Percentiles rank a stretch among this genome's conserved stretches.
phyloP scores from a whole-genome alignment of 2,888 invertebrate genomes.

The Drosophila heteroneura region DNA sequence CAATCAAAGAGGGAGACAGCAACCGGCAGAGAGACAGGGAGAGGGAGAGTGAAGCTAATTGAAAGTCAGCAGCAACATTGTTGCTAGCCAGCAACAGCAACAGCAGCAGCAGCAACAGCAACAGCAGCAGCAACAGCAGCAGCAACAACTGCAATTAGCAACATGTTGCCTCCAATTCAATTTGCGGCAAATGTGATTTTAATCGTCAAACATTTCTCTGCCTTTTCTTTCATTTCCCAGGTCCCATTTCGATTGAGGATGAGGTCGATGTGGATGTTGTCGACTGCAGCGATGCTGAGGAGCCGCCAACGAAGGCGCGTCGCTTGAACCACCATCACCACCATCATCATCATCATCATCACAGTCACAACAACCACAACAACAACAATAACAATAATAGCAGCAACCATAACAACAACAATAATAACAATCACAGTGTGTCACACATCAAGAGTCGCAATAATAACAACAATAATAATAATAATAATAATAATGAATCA shows the following conservation, averaged over 20 bases:
- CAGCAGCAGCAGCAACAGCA: neutral
- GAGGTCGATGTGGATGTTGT: slow-evolving; percentile 90
- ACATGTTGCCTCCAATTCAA: slow-evolving; percentile 47
- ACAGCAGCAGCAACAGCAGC: neutral
- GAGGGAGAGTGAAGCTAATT: slow-evolving; percentile 10
- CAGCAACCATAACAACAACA: slow-evolving; percentile 52
- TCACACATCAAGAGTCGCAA: slow-evolving; percentile 59
- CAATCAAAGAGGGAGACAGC: neutral
- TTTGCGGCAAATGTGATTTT: slow-evolving; percentile 29
- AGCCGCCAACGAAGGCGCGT: slow-evolving; percentile 83
- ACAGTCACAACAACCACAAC: slow-evolving; percentile 48
- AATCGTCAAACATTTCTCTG: slow-evolving; percentile 33
- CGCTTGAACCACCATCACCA: slow-evolving; percentile 73
- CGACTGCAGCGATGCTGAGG: slow-evolving; percentile 89
- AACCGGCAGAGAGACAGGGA: neutral
- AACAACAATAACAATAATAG: slow-evolving; percentile 52
- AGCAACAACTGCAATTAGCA: slow-evolving; percentile 16
- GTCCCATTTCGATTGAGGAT: slow-evolving; percentile 87
- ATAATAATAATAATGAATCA: slow-evolving; percentile 51
- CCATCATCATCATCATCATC: slow-evolving; percentile 37
- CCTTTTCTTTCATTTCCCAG: slow-evolving; percentile 65
- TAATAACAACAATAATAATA: slow-evolving; percentile 44
- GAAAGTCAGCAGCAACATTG: slow-evolving; percentile 31
- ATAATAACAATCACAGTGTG: slow-evolving; percentile 55
- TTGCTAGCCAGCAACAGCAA: neutral